Conservation (phyloP, 37 sponge, comb jelly and placozoan genomes). For the Theonella swinhoei region DNA sequence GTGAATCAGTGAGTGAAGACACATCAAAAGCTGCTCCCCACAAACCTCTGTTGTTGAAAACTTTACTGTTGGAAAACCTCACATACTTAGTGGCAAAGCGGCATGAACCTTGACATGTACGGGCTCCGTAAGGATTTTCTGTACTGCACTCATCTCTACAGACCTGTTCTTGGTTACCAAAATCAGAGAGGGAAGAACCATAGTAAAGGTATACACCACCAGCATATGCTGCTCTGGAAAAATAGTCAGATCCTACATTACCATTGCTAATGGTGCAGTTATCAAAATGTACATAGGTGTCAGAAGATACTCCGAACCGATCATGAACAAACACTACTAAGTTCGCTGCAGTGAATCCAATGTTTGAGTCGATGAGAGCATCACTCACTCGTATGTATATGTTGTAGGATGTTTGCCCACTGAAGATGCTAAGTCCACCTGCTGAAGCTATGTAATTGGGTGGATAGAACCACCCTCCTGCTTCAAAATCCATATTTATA, state of each 20-base stretch:
- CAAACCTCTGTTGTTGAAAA: neutral
- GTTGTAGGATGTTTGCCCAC: neutral
- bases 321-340: neutral
- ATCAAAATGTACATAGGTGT: neutral
- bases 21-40: neutral
- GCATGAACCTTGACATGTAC: neutral
- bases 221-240: neutral
- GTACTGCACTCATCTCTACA: too few species aligned
- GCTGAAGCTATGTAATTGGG: neutral
- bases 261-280: neutral
- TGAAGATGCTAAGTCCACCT: neutral
- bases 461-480: neutral
- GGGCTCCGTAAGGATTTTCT: too few species aligned
- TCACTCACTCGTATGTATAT: neutral
- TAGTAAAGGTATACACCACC: neutral
- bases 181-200: slow-evolving; percentile 2
- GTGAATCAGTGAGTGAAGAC: neutral
- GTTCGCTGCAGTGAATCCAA: neutral
- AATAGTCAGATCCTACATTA: neutral
- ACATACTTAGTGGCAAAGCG: neutral
- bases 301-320: neutral
- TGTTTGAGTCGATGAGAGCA: neutral
- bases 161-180: too few species aligned
- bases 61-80: neutral
- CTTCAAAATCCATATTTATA: neutral